Base-by-base conservation (phyloP, 2,888 invertebrate genomes). In the Pemphredon lugubris region DNA sequence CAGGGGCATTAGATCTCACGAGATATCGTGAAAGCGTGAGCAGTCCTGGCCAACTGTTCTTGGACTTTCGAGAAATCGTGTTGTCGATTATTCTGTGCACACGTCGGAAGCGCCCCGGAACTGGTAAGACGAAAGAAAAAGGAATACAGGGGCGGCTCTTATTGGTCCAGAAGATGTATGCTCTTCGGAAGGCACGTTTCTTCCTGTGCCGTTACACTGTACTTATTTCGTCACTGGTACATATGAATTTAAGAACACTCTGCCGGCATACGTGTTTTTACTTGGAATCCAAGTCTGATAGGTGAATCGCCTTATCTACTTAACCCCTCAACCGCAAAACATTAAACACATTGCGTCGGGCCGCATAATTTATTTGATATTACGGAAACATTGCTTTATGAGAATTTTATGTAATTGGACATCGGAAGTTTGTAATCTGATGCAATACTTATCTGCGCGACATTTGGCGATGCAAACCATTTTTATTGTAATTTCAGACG, bases 51-150 rank as follows among this genome's bases (percentile, higher is more conserved):
- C 37, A 11, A 6, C 6, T 37, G 37, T 37, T 37, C 37, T 37
- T 11, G 13, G 37, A 37, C 13, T 37, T 37, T 3, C 6, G 37
- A 6, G 37, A 37, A 37, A 37, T 37, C 37, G 2, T 37, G 37
- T 37, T 26, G 26, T 26, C 37, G 37, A 37, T 37, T 37, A 37
- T 37, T 37, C 37, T 37, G 37, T 11, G 37, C 37, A 13, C 37
- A 37, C n/a, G 11, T 11, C 11, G 6, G 2, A 3, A 11, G 5
- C 11, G 13, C 11, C 2, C n/a, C n/a, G 37, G 13, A 13, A 37
- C 3, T 11, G 13, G 37, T 3, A 11, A 13, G 37, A 11, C 3
- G 13, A n/a, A 37, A 37, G 2, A 11, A 11, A 13, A n/a, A 37
- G 37, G 37, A 11, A 11, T 2, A 37, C 2, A 13, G 11, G 13